Conservation (phyloP, 2,888 invertebrate genomes). For the Nemotelus nigrinus region DNA sequence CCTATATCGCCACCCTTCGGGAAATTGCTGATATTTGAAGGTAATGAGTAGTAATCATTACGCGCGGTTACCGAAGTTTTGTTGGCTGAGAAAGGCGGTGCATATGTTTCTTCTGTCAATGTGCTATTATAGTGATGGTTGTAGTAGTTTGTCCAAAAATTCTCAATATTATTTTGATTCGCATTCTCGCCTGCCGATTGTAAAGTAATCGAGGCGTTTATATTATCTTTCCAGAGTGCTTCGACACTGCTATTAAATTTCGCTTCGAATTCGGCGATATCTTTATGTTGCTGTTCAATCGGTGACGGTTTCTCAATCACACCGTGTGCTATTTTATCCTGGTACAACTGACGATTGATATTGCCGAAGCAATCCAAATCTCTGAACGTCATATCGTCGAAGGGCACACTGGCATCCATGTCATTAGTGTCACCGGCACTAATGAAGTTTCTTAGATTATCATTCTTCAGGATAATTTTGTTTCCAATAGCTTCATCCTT, state of each 20-base stretch:
- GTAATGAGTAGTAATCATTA: conserved; percentile 58
- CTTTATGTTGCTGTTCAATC: conserved; percentile 52
- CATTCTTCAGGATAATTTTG: neutral
- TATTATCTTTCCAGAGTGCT: conserved; percentile 71
- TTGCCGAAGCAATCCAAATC: conserved; percentile 18
- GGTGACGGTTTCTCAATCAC: conserved; percentile 9
- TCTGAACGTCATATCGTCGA: conserved; percentile 18
- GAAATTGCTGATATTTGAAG: conserved; percentile 54
- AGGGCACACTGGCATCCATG: conserved; percentile 6
- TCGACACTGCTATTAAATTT: conserved; percentile 76
- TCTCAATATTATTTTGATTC: conserved; percentile 56
- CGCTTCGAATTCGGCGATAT: conserved; percentile 62
- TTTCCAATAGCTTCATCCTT: neutral
- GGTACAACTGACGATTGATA: conserved; percentile 53
- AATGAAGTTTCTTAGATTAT: neutral
- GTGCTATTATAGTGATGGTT: conserved; percentile 56
- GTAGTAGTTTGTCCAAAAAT: conserved; percentile 59
- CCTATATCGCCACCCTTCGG: conserved; percentile 49
- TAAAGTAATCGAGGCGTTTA: conserved; percentile 51
- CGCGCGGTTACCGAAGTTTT: conserved; percentile 25
- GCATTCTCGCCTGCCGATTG: conserved; percentile 25
- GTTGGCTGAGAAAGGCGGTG: neutral
- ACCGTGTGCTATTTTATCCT: conserved; percentile 53
- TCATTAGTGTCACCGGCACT: neutral
- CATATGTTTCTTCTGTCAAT: neutral